Conservation (phyloP, 2,888 invertebrate species). For the Troilus luridus region DNA sequence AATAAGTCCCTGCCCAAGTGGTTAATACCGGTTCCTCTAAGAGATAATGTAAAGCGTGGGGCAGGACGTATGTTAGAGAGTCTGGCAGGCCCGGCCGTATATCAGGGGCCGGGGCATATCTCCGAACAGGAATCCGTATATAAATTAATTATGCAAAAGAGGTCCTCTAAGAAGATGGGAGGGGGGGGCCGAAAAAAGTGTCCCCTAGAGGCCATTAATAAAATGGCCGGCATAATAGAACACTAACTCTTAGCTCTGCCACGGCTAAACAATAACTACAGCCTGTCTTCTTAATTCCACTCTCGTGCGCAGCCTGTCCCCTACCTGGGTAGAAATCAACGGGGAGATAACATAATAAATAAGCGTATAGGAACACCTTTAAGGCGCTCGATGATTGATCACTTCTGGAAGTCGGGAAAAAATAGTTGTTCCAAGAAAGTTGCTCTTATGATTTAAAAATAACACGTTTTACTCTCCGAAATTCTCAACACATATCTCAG, state of each 20-base stretch:
- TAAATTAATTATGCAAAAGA: conserved; percentile 50
- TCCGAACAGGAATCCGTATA: conserved; percentile 34
- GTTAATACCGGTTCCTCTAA: conserved; percentile 22
- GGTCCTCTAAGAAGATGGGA: conserved; percentile 41
- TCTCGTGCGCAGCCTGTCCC: neutral
- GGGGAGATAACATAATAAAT: conserved; percentile 24
- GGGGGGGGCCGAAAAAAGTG: conserved; percentile 26
- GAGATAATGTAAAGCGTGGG: neutral
- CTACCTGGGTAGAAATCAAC: neutral
- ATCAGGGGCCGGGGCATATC: conserved; percentile 17
- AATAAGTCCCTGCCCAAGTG: neutral
- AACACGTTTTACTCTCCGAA: too few species aligned
- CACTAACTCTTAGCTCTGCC: conserved; percentile 40
- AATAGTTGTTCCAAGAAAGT: neutral
- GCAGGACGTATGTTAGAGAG: neutral
- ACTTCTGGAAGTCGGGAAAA: neutral
- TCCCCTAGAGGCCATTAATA: conserved; percentile 44
- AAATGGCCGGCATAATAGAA: conserved; percentile 37
- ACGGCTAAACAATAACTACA: conserved; percentile 24
- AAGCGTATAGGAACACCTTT: neutral
- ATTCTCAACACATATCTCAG: too few species aligned
- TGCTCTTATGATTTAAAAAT: too few species aligned
- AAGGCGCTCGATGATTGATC: neutral
- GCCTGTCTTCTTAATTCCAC: conserved; percentile 32
- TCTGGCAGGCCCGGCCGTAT: neutral